phyloP scores from a whole-genome alignment of 2,113 vertebrate genomes.

The Empidonax traillii region DNA sequence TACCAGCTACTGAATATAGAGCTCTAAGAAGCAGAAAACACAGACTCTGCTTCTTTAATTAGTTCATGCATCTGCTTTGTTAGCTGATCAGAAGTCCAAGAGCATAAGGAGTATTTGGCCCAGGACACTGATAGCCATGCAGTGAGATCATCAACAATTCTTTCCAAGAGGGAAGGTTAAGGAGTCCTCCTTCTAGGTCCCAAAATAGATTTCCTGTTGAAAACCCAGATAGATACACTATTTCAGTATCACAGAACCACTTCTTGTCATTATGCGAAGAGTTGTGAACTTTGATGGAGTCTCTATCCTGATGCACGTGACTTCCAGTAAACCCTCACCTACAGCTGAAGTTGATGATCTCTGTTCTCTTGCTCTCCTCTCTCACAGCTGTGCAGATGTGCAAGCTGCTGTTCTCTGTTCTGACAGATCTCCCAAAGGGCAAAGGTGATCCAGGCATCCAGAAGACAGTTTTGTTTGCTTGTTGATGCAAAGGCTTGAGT shows the following conservation, averaged over 20 bases:
- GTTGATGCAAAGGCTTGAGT: neutral
- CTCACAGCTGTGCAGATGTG: neutral
- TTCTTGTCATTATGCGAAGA: neutral
- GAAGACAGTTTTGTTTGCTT: neutral
- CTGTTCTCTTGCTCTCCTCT: neutral
- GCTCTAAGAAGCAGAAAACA: conserved; percentile 40
- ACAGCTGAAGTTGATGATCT: neutral
- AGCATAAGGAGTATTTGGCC: conserved; percentile 57
- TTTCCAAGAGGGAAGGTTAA: conserved; percentile 47
- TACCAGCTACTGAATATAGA: conserved; percentile 61
- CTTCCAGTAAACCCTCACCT: neutral
- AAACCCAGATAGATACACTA: conserved; percentile 19
- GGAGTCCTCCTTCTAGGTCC: conserved; percentile 20
- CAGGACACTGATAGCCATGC: conserved; percentile 43
- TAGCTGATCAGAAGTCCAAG: conserved; percentile 38
- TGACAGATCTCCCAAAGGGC: neutral
- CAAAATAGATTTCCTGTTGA: conserved; percentile 65
- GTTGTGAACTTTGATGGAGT: neutral
- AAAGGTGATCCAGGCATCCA: neutral
- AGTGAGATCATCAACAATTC: conserved; percentile 36
- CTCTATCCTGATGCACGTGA: neutral
- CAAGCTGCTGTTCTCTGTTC: neutral
- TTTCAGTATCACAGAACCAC: neutral
- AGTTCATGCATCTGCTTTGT: conserved; percentile 45
- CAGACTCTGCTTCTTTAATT: conserved; percentile 46